These are phyloP conservation scores for Xanthorhoe designata DNA, from an alignment of 2,888 invertebrate genomes.

Conservation along the genomic window DNA sequence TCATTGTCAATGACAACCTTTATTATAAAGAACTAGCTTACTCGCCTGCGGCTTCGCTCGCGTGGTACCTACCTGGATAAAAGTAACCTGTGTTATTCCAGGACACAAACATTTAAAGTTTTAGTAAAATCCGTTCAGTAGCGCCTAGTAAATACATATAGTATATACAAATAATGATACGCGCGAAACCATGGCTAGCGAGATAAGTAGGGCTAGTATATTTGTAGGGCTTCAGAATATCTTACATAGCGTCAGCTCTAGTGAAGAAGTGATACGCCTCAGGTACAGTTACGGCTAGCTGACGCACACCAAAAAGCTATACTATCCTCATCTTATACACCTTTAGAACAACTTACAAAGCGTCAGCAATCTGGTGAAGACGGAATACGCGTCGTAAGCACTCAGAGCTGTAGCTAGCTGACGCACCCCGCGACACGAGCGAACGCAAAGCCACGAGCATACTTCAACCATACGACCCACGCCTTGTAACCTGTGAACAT, in stretches of 20 bases:
- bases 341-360: conserved; percentile 53
- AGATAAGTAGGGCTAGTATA: too few relatives aligned
- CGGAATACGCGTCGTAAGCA: conserved; percentile 59
- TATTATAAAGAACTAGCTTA: background rate
- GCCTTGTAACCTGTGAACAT: conserved; percentile 58
- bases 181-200: too few relatives aligned
- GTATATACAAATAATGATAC: too few relatives aligned
- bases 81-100: too few relatives aligned
- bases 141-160: too few relatives aligned
- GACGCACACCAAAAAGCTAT: conserved; percentile 75
- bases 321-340: conserved; percentile 59
- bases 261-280: conserved; percentile 65
- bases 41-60: too few relatives aligned
- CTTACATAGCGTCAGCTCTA: conserved; percentile 45
- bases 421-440: conserved; percentile 74
- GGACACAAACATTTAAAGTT: too few relatives aligned
- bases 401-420: conserved; percentile 70
- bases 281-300: conserved; percentile 68
- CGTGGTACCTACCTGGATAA: too few relatives aligned
- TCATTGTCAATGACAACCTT: background rate
- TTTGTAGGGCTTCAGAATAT: too few relatives aligned
- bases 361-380: conserved; percentile 63
- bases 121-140: too few relatives aligned
- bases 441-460: conserved; percentile 76
- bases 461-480: conserved; percentile 77